Percentiles rank a stretch among this genome's conserved stretches.
Conservation (phyloP, 2,888 invertebrate genomes). For the Apotomis turbidana region DNA sequence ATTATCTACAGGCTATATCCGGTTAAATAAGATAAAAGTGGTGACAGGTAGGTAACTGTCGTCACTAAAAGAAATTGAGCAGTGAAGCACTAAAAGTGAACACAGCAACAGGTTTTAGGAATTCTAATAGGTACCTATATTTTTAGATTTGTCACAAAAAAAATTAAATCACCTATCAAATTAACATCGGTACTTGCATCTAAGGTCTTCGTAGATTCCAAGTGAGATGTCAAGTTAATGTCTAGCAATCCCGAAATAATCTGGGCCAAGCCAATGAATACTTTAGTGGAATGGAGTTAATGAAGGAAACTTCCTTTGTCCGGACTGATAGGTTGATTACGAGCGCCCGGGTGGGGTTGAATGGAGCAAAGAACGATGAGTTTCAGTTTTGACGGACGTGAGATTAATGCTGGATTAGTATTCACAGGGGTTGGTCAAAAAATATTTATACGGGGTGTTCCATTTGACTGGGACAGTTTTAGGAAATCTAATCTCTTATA, state of each 20-base stretch:
- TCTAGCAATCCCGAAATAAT: constrained; percentile 34
- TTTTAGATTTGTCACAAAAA: background rate
- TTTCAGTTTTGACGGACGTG: constrained; percentile 22
- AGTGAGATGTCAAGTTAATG: constrained; percentile 31
- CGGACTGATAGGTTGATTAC: constrained; percentile 73
- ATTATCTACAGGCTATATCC: too few relatives aligned
- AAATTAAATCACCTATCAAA: background rate
- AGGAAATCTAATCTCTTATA: too few relatives aligned
- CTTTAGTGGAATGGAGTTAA: constrained; percentile 75
- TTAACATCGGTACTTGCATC: background rate
- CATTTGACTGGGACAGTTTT: too few relatives aligned
- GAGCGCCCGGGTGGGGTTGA: constrained; percentile 36
- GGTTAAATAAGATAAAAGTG: too few relatives aligned
- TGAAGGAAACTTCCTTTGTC: constrained; percentile 77
- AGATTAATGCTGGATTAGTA: constrained; percentile 16
- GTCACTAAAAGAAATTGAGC: too few relatives aligned
- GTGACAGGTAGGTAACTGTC: too few relatives aligned
- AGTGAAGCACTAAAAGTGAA: too few relatives aligned
- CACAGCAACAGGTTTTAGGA: too few relatives aligned
- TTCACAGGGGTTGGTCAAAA: background rate
- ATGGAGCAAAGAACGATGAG: constrained; percentile 15
- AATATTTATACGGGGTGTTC: background rate
- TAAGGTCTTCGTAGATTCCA: background rate
- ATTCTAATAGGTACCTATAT: too few relatives aligned
- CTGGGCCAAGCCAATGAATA: constrained; percentile 72